Base-by-base conservation (phyloP, 2,888 invertebrate species). In the Molorchus minor region DNA sequence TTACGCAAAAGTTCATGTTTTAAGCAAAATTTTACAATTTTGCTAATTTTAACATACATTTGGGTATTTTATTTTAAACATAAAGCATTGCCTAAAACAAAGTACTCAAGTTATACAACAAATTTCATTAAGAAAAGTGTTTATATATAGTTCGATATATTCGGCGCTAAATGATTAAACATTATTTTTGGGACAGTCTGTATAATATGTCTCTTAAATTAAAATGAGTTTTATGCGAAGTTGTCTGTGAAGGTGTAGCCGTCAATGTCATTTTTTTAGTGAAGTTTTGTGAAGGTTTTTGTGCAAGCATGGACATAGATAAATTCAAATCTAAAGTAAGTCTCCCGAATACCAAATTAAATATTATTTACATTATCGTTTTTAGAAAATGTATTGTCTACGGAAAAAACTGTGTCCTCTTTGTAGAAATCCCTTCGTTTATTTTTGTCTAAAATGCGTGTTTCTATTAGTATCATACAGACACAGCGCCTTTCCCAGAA, bases 301-400 rank as follows among this genome's bases (percentile, higher is more conserved):
- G 8, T 52, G 47, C 13, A 21, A 43, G 25, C 10, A 53, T 58
- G 53, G 58, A 53, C 13, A 43, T 33, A 21, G 47, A 58, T 35
- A 46, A 58, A 58, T 58, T 47, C 36, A 46, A 47, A 53, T 36
- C 38, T 30, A 59, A 51, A 7, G 59, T 59, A 49, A 59, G 59
- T 49, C 15, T 21, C 10, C 10, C 4, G 10, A 20, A 10, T 30
- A 1, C 5, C 1, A 25, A 45, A 45, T 17, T n/a, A n/a, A n/a
- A n/a, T n/a, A n/a, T n/a, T n/a, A n/a, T n/a, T 45, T 45, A 45
- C 10, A 30, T 43, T 41, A n/a, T 13, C 3, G 29, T 29, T 44
- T 44, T 29, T 44, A 44, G 44, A 25, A 15, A 44, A 29, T 29
- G n/a, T 44, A 13, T 33, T 33, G 5, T 25, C 8, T 16, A 15